These are phyloP conservation scores for Boloria euphrosyne DNA, from an alignment of 2,888 invertebrate species.

Conservation along the genomic window DNA sequence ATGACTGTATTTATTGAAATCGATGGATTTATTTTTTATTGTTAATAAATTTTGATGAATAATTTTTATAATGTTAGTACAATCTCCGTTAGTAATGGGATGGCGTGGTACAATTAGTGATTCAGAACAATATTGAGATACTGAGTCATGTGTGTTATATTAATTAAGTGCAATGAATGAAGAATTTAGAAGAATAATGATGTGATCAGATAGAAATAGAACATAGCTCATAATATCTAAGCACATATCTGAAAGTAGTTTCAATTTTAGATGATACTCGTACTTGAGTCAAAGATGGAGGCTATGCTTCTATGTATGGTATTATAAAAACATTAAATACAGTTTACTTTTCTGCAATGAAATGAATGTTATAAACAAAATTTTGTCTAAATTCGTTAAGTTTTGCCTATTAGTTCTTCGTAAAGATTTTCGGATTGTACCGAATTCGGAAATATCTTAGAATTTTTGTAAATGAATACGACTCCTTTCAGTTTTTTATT, in stretches of 20 bases:
- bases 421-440: too few species aligned
- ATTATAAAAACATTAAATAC: too few species aligned
- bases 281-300: too few species aligned
- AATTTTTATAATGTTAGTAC: slow-evolving; percentile 26
- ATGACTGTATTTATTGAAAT: neutral
- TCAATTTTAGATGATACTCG: too few species aligned
- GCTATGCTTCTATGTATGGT: too few species aligned
- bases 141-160: slow-evolving; percentile 33
- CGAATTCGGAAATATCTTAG: too few species aligned
- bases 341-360: too few species aligned
- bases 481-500: too few species aligned
- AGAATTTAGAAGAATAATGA: slow-evolving; percentile 51
- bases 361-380: too few species aligned
- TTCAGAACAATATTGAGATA: slow-evolving; percentile 59
- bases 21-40: neutral
- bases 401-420: too few species aligned
- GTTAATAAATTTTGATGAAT: neutral
- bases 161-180: slow-evolving; percentile 58
- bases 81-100: slow-evolving; percentile 37
- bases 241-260: neutral
- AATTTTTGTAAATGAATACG: too few species aligned
- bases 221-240: slow-evolving; percentile 18
- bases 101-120: slow-evolving; percentile 61
- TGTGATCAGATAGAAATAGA: slow-evolving; percentile 63
- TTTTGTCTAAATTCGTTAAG: too few species aligned